phyloP scores from a whole-genome alignment of 2,113 vertebrate genomes.

The Polyodon spathula region DNA sequence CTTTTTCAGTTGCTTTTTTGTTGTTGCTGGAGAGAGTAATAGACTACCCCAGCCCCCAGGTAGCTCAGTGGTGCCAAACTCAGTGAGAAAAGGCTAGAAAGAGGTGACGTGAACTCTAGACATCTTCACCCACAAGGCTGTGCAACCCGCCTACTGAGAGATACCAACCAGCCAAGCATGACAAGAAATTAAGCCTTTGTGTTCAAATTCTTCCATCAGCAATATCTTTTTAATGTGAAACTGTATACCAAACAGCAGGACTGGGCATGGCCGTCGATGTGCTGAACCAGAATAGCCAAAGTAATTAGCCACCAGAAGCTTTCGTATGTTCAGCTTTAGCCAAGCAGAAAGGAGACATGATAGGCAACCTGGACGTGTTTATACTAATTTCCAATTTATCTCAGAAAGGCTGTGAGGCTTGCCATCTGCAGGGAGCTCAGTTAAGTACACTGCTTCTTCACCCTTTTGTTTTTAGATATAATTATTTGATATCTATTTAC shows the following conservation, averaged over 20 bases:
- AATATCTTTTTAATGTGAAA: slow-evolving; percentile 1
- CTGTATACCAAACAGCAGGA: neutral
- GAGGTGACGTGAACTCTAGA: neutral
- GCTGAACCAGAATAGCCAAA: neutral
- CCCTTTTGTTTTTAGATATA: no score
- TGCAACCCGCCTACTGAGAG: neutral
- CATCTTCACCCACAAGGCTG: neutral
- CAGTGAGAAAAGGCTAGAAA: no score
- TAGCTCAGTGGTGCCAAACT: no score
- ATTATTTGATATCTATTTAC: no score
- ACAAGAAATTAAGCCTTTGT: neutral
- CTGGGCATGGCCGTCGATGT: neutral
- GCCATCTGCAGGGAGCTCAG: no score
- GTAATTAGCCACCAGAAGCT: neutral
- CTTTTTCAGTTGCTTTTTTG: no score
- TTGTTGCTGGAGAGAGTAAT: no score
- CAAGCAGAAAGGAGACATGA: neutral
- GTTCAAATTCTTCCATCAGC: slow-evolving; percentile 1
- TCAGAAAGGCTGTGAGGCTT: neutral
- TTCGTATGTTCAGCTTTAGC: neutral
- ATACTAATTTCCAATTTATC: neutral
- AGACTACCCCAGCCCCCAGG: no score
- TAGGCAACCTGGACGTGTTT: neutral
- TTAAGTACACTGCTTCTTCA: no score
- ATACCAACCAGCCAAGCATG: neutral